phyloP scores from a whole-genome alignment of 2,797 vertebrate genomes.

The Bovichtus diacanthus region DNA sequence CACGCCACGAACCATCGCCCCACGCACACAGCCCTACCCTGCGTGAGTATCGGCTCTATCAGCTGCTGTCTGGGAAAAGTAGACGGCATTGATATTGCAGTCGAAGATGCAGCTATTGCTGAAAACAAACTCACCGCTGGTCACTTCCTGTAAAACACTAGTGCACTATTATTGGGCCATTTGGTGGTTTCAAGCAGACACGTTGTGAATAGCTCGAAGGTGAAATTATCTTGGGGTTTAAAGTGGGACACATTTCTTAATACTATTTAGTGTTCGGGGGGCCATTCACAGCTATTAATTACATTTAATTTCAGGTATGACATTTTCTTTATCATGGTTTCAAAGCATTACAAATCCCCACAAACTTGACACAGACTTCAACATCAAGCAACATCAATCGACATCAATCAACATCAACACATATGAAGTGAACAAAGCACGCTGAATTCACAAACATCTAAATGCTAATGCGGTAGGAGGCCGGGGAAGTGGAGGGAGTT shows the following conservation, averaged over 20 bases:
- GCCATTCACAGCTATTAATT: conserved; percentile 11
- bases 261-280: conserved; percentile 12
- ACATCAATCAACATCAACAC: conserved; percentile 25
- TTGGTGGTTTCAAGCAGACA: not conserved
- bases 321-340: conserved; percentile 8
- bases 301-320: conserved; percentile 1
- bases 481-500: conserved; percentile 9
- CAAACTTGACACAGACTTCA: conserved; percentile 12
- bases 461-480: conserved; percentile 31
- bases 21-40: conserved; percentile 89
- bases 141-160: not conserved
- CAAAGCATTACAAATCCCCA: conserved; percentile 7
- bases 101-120: conserved; percentile 11
- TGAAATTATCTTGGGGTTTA: conserved; percentile 7
- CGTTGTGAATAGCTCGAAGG: conserved; percentile 1
- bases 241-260: conserved; percentile 9
- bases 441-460: conserved; percentile 25
- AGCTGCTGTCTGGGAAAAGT: not conserved
- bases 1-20: conserved; percentile 87
- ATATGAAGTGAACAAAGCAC: conserved; percentile 30
- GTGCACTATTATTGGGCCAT: no score
- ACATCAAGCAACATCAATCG: conserved; percentile 25
- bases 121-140: not conserved
- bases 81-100: not conserved
- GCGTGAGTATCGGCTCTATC: conserved; percentile 83